Conservation (phyloP, 2,797 vertebrate genomes). For the Myoxocephalus aenaeus region DNA sequence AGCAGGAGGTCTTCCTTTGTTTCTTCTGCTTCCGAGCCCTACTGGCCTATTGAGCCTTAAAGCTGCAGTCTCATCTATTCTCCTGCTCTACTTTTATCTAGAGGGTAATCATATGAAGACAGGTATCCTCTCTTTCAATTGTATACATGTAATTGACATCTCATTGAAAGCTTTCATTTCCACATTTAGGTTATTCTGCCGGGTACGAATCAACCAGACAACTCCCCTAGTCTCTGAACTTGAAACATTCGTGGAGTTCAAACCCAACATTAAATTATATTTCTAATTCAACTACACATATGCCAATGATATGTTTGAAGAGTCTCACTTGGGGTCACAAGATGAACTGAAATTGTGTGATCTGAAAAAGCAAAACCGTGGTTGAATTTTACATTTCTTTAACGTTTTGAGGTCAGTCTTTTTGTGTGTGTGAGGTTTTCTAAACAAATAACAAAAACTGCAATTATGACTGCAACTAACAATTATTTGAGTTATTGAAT, state of each 20-base stretch:
- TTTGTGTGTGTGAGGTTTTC: background rate
- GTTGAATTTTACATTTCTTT: background rate
- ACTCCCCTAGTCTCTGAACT: slow-evolving; percentile 27
- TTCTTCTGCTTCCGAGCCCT: slow-evolving; percentile 44
- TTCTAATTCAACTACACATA: slow-evolving; percentile 41
- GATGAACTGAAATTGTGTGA: slow-evolving; percentile 3
- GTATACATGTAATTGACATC: slow-evolving; percentile 34
- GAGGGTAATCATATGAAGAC: slow-evolving; percentile 36
- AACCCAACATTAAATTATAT: slow-evolving; percentile 39
- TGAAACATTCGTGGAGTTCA: slow-evolving; percentile 21
- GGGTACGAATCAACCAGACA: slow-evolving; percentile 36
- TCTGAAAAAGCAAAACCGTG: background rate
- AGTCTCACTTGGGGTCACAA: slow-evolving; percentile 8
- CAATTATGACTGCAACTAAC: background rate
- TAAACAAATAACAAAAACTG: background rate
- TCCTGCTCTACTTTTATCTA: slow-evolving; percentile 47
- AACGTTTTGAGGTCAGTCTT: background rate
- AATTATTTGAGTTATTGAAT: background rate
- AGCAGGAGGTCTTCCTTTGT: slow-evolving; percentile 40
- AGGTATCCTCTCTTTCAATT: slow-evolving; percentile 19
- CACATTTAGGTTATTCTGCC: slow-evolving; percentile 28
- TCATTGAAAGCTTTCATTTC: slow-evolving; percentile 44
- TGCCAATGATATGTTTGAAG: slow-evolving; percentile 35
- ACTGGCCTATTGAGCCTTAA: slow-evolving; percentile 43
- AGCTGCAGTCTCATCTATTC: slow-evolving; percentile 49